phyloP scores from a whole-genome alignment of 30 jellyfish, hydroid and myxozoan species.

The Calvadosia cruxmelitensis region DNA sequence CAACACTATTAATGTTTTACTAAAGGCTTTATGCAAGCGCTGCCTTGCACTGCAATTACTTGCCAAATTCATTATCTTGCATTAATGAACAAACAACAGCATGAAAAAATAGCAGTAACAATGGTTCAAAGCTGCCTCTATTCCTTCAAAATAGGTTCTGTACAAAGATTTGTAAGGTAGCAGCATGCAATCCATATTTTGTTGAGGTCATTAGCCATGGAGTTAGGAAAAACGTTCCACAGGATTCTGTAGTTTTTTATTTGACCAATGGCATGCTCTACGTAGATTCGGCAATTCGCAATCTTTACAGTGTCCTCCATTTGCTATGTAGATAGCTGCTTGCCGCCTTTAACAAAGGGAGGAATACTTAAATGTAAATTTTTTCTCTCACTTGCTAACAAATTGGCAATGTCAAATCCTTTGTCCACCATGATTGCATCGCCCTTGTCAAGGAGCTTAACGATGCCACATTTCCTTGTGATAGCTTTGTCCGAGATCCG shows the following conservation, averaged over 20 bases:
- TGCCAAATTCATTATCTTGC: no score
- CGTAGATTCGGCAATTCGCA: constrained; percentile 21
- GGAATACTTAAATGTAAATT: constrained; percentile 25
- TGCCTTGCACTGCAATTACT: no score
- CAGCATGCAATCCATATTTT: background rate
- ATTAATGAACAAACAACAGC: no score
- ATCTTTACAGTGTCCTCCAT: constrained; percentile 30
- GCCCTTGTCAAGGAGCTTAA: constrained; percentile 20
- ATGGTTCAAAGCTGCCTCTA: no score
- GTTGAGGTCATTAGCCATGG: background rate
- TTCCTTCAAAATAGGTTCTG: background rate
- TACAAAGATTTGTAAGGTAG: background rate
- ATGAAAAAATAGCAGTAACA: no score
- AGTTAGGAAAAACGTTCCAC: background rate
- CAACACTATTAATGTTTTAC: no score
- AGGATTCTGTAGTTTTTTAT: constrained; percentile 29
- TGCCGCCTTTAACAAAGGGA: constrained; percentile 23
- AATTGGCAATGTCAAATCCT: constrained; percentile 29
- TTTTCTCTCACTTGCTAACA: constrained; percentile 6
- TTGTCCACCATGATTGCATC: constrained; percentile 41
- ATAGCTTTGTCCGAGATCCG: constrained; percentile 34
- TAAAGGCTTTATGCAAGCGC: no score
- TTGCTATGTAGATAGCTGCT: constrained; percentile 41
- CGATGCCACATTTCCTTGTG: constrained; percentile 15
- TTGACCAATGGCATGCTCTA: constrained; percentile 21